Conservation (phyloP, 1,140 invertebrate genomes). For the Danaus plexippus region DNA sequence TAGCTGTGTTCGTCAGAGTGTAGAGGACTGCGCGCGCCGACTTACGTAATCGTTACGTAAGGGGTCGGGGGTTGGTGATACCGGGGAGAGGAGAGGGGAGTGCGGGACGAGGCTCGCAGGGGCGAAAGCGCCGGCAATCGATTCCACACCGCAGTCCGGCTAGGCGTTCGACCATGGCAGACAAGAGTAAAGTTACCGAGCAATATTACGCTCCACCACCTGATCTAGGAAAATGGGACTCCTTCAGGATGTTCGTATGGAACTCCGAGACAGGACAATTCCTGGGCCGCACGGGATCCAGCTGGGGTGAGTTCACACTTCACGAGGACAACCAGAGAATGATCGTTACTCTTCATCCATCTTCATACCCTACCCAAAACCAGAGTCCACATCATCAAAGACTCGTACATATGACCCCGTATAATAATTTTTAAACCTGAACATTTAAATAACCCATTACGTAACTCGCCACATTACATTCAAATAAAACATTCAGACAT, state of each 20-base stretch:
- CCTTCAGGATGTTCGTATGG: constrained; percentile 87
- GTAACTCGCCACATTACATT: no score
- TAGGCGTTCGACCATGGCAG: constrained; percentile 75
- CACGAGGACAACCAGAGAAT: no score
- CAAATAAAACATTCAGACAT: no score
- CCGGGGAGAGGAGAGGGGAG: constrained; percentile 26
- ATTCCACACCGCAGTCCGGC: constrained; percentile 62
- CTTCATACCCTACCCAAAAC: no score
- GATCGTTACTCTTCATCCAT: no score
- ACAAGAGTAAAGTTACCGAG: constrained; percentile 79
- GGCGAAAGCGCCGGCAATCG: constrained; percentile 58
- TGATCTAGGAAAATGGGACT: constrained; percentile 87
- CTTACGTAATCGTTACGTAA: constrained; percentile 67
- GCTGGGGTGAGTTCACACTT: constrained; percentile 85
- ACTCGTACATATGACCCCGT: no score
- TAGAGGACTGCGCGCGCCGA: constrained; percentile 53
- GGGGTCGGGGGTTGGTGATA: constrained; percentile 47
- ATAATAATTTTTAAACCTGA: no score
- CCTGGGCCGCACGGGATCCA: constrained; percentile 87
- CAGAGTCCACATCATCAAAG: no score
- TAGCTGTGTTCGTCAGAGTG: constrained; percentile 12
- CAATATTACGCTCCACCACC: constrained; percentile 85
- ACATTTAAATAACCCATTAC: no score
- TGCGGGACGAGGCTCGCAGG: constrained; percentile 27
- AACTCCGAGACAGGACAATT: constrained; percentile 91